Evolutionary conservation across 1,140 invertebrate species (phyloP), one percentile per base, ranked within the genome.

Genomic region (Calliopsis andreniformis): DNA sequence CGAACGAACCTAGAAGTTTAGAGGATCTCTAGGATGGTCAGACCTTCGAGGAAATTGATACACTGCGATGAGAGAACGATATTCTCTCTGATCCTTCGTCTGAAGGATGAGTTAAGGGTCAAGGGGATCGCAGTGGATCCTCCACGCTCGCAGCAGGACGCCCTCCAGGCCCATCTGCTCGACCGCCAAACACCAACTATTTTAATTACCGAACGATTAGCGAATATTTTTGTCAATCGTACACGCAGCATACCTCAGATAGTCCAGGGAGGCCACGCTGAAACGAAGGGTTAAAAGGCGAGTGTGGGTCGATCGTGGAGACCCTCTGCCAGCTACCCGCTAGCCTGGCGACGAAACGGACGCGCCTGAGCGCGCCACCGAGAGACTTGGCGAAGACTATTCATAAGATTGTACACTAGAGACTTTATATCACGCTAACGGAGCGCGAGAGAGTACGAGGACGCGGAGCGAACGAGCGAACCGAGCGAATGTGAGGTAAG

Each of bases 351-450:
- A 51, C 47, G 58, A 30, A 43, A 12, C n/a, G n/a, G n/a, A 62
- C 28, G 51, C 53, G 45, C 32, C 8, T 14, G 47, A 12, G 55
- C 56, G 45, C 68, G 43, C 28, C 59, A 47, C 28, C 25, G 7
- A 42, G 47, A 73, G 59, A 73, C 61, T 51, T 28, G 51, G 49
- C 39, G 71, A 76, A 23, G 43, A 23, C 39, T 56, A 72, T 53
- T 25, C 35, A 51, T 53, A 76, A 58, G 49, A 78, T 78, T 56
- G 58, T 73, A 78, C 59, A 49, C 49, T 78, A 78, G 69, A 64
- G 42, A 78, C 49, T 72, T 63, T 72, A 61, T 76, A 70, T 51
- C 64, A 68, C 51, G 72, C 71, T 64, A 70, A 79, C 47, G 42
- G 25, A n/a, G 55, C 30, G 23, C 28, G 51, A 25, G 39, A 35